Base-by-base conservation (phyloP, 2,888 invertebrate genomes). In the Trachelus stipa region DNA sequence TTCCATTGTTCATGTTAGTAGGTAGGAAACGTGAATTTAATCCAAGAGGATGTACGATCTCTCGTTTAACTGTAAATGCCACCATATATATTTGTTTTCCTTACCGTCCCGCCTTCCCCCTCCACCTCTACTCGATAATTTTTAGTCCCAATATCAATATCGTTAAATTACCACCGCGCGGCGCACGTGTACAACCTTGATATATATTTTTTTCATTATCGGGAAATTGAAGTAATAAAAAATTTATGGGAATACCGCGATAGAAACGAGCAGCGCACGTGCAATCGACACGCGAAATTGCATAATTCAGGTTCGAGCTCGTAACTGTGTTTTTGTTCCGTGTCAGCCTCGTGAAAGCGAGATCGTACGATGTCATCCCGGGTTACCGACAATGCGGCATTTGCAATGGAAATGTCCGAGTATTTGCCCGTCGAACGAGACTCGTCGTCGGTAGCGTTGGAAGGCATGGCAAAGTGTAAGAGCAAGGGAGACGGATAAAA, bases 321-420 rank as follows among this genome's bases (percentile, higher is more conserved):
- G 56, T 23, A 23, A 9, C 23, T 23, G 56, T 9, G 9, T 23
- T 23, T 56, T 23, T 23, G 23, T 56, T 56, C 9, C 6, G 40
- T 56, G 56, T 56, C 56, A 56, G 35, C 56, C 23, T 2, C 56
- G 56, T 9, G 23, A 56, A 68, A 34, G 35, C 79, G 76, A 74
- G 76, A 74, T 77, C 77, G 73, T 69, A 35, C 83, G 83, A 83
- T 86, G 87, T 87, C 86, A 87, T 79, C 77, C 77, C 83, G 84
- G 87, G 87, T 87, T 87, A 85, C 85, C 83, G 82, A 85, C 84
- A 86, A 85, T 86, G 78, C 79, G 75, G 77, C 73, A 86, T 88
- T 87, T 86, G 84, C 85, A 88, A 85, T 87, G 85, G 83, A 87
- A 87, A 88, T 86, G 34, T 6, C 33, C 40, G n/a, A 76, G 78